phyloP scores from a whole-genome alignment of 2,113 vertebrate genomes.

The Cyprinodon brontotheroides region DNA sequence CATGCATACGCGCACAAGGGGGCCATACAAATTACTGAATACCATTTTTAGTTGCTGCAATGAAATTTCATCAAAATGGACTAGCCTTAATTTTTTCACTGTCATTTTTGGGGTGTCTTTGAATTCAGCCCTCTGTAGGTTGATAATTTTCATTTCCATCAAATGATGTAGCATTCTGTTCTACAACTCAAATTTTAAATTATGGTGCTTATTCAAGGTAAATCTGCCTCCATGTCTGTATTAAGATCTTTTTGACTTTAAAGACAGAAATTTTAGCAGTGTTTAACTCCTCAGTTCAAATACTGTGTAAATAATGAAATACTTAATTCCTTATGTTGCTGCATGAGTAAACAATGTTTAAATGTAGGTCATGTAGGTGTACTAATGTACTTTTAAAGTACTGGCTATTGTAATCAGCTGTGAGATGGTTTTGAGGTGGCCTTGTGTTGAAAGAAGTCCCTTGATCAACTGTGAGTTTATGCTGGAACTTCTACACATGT shows the following conservation, averaged over 20 bases:
- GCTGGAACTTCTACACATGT: slow-evolving; percentile 24
- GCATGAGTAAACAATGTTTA: slow-evolving; percentile 31
- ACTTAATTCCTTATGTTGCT: slow-evolving; percentile 31
- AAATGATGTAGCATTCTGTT: too few species aligned
- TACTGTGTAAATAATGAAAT: neutral
- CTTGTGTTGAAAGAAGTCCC: slow-evolving; percentile 33
- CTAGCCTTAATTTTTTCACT: too few species aligned
- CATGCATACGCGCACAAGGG: too few species aligned
- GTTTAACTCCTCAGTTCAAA: neutral
- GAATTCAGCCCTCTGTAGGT: too few species aligned
- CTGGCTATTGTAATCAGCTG: slow-evolving; percentile 26
- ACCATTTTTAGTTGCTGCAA: too few species aligned
- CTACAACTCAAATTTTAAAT: neutral
- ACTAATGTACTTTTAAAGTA: slow-evolving; percentile 36
- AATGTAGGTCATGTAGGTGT: slow-evolving; percentile 25
- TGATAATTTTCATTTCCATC: too few species aligned
- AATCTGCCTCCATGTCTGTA: neutral
- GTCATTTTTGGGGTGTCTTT: too few species aligned
- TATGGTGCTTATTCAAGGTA: neutral
- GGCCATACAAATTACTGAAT: too few species aligned
- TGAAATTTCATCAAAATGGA: too few species aligned
- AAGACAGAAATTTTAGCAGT: neutral
- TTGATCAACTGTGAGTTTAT: slow-evolving; percentile 39
- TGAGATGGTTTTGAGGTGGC: slow-evolving; percentile 41
- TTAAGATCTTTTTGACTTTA: neutral